Evolutionary conservation across 2,113 vertebrate species (phyloP).

Genomic region (Triplophysa dalaica): DNA sequence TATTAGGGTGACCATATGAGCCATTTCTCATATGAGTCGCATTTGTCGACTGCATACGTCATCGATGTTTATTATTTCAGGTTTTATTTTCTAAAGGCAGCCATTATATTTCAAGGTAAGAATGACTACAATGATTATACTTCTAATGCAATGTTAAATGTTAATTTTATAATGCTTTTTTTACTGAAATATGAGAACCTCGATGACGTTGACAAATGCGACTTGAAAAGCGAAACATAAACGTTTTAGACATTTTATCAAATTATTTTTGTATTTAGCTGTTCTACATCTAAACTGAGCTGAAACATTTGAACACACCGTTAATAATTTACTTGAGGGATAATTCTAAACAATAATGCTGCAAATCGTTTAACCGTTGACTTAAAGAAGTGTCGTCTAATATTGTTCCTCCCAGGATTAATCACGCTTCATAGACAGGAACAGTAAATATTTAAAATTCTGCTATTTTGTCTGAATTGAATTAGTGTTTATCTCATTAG

Average conservation of each 20-base stretch:
- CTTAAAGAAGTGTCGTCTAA: slow-evolving; percentile 48
- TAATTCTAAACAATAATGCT: slow-evolving; percentile 40
- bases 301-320: background rate
- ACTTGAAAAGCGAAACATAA: too few relatives aligned
- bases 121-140: too few relatives aligned
- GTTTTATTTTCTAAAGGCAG: too few relatives aligned
- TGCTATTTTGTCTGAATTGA: slow-evolving; percentile 53
- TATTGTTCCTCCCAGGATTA: slow-evolving; percentile 57
- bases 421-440: slow-evolving; percentile 52
- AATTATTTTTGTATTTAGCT: background rate
- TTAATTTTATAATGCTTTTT: too few relatives aligned
- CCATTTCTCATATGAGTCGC: too few relatives aligned
- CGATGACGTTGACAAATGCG: too few relatives aligned
- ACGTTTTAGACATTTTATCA: background rate
- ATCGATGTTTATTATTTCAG: too few relatives aligned
- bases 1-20: too few relatives aligned
- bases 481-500: slow-evolving; percentile 64
- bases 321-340: slow-evolving; percentile 37
- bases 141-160: too few relatives aligned
- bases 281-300: background rate
- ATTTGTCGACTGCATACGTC: too few relatives aligned
- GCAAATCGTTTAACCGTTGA: slow-evolving; percentile 53
- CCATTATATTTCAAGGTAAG: too few relatives aligned
- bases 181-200: too few relatives aligned
- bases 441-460: slow-evolving; percentile 62